These are phyloP conservation scores for Drosophila teissieri DNA, from an alignment of 1,140 invertebrate genomes.

Conservation along the genomic window DNA sequence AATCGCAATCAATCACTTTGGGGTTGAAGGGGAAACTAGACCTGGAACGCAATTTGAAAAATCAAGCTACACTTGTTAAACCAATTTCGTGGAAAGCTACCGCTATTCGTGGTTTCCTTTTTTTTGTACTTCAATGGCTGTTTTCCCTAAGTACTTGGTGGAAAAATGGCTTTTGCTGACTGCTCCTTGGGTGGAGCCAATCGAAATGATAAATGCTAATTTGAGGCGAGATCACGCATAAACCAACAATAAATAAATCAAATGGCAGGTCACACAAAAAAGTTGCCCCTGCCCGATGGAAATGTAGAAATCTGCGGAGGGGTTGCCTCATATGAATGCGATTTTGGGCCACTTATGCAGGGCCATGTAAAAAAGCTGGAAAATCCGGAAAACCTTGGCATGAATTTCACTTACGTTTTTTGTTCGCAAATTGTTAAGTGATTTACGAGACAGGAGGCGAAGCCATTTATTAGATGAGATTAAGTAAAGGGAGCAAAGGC, in stretches of 20 bases:
- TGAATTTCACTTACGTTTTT: constrained; percentile 70
- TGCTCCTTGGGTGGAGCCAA: constrained; percentile 30
- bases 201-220: constrained; percentile 83
- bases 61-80: constrained; percentile 77
- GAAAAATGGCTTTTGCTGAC: constrained; percentile 11
- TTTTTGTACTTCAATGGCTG: constrained; percentile 1
- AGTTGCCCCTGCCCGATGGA: constrained; percentile 38
- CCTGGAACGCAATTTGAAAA: constrained; percentile 64
- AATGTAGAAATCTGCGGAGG: not conserved
- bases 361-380: constrained; percentile 75
- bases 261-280: constrained; percentile 78
- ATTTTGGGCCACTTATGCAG: constrained; percentile 84
- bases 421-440: constrained; percentile 84
- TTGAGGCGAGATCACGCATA: constrained; percentile 84
- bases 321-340: constrained; percentile 74
- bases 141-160: constrained; percentile 27
- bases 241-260: constrained; percentile 84
- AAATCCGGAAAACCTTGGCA: constrained; percentile 71
- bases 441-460: constrained; percentile 84
- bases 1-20: constrained; percentile 74
- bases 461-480: constrained; percentile 84
- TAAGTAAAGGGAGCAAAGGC: constrained; percentile 76
- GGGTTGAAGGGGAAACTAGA: not conserved
- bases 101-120: not conserved
- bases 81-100: constrained; percentile 58